Evolutionary conservation across 2,797 vertebrate species (phyloP).

Genomic region (Lagorchestes hirsutus): DNA sequence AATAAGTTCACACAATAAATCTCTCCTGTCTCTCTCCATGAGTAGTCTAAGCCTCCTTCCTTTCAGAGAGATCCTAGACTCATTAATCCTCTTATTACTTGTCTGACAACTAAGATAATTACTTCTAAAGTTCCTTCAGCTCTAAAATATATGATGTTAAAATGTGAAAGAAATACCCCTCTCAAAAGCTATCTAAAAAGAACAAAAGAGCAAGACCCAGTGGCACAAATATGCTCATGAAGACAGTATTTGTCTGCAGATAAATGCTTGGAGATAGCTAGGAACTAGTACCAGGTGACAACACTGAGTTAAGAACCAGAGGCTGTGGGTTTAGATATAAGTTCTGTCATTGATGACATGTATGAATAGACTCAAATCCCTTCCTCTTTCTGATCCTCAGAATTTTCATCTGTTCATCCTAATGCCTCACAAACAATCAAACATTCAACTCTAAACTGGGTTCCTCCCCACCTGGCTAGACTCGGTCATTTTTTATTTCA

Average conservation of each 20-base stretch:
- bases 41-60: neutral
- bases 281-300: neutral
- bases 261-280: neutral
- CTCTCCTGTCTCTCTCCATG: neutral
- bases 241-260: neutral
- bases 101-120: neutral
- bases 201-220: neutral
- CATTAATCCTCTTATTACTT: neutral
- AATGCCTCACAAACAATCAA: neutral
- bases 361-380: neutral
- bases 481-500: neutral
- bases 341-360: neutral
- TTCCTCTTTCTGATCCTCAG: neutral
- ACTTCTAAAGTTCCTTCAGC: neutral
- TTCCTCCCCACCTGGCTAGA: neutral
- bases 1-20: neutral
- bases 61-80: neutral
- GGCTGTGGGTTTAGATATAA: neutral
- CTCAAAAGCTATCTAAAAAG: neutral
- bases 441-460: neutral
- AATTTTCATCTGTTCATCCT: neutral
- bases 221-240: neutral
- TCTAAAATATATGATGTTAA: neutral
- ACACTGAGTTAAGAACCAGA: neutral
- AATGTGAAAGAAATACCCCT: neutral